Evolutionary conservation across 2,113 vertebrate species (phyloP).

Genomic region (Cranoglanis bouderius): DNA sequence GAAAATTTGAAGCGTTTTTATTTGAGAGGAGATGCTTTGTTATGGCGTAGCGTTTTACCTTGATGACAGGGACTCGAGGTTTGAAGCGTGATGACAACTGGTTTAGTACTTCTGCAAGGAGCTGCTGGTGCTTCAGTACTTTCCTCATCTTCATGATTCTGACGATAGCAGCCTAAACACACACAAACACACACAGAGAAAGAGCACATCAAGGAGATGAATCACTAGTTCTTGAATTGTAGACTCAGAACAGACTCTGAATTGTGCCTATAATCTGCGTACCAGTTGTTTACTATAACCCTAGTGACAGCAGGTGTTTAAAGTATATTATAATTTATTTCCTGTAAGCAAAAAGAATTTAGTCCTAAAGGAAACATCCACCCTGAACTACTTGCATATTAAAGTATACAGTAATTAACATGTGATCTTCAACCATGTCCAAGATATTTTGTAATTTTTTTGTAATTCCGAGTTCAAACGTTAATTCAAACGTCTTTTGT

Average conservation of each 20-base stretch:
- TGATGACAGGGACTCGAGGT: constrained; percentile 95
- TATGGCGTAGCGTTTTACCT: constrained; percentile 72
- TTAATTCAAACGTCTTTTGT: no score
- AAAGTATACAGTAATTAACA: not conserved
- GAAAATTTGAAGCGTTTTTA: not conserved
- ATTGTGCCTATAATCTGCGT: not conserved
- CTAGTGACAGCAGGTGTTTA: not conserved
- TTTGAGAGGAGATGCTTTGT: not conserved
- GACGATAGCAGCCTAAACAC: constrained; percentile 89
- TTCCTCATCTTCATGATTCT: constrained; percentile 99
- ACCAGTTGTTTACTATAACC: not conserved
- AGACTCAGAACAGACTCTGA: not conserved
- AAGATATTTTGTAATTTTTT: not conserved
- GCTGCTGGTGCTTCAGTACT: constrained; percentile 96
- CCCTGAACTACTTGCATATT: not conserved
- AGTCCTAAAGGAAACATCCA: not conserved
- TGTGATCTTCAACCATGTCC: not conserved
- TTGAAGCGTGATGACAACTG: constrained; percentile 98
- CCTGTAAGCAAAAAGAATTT: not conserved
- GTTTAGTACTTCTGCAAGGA: constrained; percentile 95
- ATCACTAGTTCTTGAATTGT: not conserved
- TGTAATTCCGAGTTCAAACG: no score
- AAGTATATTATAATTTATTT: not conserved
- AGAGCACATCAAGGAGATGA: no score
- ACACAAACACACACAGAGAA: not conserved